These are phyloP conservation scores for Mirounga angustirostris DNA, from an alignment of 2,113 vertebrate species.

Conservation along the genomic window DNA sequence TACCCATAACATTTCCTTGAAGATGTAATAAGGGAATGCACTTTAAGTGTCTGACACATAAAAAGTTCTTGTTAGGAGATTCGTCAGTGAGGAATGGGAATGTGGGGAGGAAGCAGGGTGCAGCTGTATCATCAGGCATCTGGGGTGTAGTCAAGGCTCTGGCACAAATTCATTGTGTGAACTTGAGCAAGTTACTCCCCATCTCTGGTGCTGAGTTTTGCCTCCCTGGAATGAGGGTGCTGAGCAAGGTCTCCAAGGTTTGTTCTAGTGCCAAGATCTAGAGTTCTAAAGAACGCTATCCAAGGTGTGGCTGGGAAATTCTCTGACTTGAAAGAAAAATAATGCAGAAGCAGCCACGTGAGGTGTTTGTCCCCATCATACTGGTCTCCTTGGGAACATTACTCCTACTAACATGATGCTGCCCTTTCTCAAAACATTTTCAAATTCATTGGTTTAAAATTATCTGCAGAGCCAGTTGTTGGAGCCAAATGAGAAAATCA, in stretches of 20 bases:
- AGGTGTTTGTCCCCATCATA: not conserved
- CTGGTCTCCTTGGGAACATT: not conserved
- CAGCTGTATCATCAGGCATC: not conserved
- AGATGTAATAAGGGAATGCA: not conserved
- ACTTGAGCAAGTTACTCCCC: not conserved
- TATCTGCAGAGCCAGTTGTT: constrained; percentile 28
- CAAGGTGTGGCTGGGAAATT: not conserved
- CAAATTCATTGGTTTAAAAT: constrained; percentile 29
- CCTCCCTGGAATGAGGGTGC: not conserved
- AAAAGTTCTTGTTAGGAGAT: not conserved
- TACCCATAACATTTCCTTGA: not conserved
- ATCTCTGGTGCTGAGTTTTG: not conserved
- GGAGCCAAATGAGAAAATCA: constrained; percentile 53
- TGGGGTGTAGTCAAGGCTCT: not conserved
- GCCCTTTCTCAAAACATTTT: not conserved
- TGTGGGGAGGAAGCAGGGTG: not conserved
- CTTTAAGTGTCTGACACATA: not conserved
- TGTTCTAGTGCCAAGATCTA: not conserved
- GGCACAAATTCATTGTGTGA: not conserved
- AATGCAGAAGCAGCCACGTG: not conserved
- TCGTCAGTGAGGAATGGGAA: no score
- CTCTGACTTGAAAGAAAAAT: constrained; percentile 4
- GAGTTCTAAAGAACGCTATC: not conserved
- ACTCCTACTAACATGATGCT: not conserved
- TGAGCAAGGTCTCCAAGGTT: not conserved